These are phyloP conservation scores for Narcine bancroftii DNA, from an alignment of 2,113 vertebrate species.

Conservation along the genomic window DNA sequence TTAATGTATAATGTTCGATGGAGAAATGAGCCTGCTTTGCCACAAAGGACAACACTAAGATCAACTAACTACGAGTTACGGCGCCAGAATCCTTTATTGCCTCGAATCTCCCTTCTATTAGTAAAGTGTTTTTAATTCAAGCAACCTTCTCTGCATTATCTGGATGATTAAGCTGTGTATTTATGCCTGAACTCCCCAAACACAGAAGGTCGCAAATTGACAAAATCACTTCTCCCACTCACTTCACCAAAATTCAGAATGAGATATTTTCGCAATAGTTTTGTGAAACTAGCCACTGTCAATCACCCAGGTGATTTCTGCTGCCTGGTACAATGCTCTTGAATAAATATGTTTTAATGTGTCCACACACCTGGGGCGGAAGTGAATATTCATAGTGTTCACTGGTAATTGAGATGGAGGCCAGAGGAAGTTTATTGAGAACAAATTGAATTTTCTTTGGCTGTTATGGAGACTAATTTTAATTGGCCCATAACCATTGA, in stretches of 20 bases:
- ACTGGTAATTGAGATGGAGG: not conserved
- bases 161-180: not conserved
- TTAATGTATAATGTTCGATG: too few relatives aligned
- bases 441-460: not conserved
- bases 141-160: not conserved
- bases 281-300: not conserved
- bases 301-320: not conserved
- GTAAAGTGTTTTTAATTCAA: not conserved
- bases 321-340: too few relatives aligned
- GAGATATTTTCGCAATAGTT: not conserved
- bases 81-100: not conserved
- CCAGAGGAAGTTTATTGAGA: not conserved
- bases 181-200: not conserved
- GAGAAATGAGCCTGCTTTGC: too few relatives aligned
- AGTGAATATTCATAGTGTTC: not conserved
- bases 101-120: not conserved
- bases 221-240: not conserved
- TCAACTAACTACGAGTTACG: not conserved
- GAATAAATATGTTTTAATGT: constrained; percentile 19
- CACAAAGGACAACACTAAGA: too few relatives aligned
- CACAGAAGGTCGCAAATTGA: not conserved
- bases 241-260: not conserved
- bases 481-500: not conserved
- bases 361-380: not conserved
- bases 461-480: not conserved